Conservation (phyloP, 2,797 vertebrate species). For the Rhyacichthys aspro region DNA sequence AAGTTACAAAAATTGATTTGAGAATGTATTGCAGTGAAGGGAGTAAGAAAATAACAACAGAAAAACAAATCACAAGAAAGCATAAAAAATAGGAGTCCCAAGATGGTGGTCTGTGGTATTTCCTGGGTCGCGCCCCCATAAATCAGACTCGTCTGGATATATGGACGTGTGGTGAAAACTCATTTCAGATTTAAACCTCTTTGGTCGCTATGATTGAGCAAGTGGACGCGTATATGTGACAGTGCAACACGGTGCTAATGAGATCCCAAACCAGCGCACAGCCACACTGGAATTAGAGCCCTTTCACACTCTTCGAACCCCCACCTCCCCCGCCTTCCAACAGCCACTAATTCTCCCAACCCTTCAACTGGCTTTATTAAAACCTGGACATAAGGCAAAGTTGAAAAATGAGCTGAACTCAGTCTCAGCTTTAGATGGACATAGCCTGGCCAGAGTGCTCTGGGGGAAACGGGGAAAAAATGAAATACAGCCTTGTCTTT, state of each 20-base stretch:
- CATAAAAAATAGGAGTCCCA: conserved; percentile 64
- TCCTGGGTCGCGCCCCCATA: conserved; percentile 71
- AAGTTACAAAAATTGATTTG: conserved; percentile 3
- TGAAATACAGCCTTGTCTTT: conserved; percentile 60
- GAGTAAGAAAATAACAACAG: conserved; percentile 58
- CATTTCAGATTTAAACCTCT: conserved; percentile 81
- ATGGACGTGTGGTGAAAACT: conserved; percentile 74
- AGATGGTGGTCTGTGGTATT: conserved; percentile 79
- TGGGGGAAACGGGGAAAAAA: conserved; percentile 48
- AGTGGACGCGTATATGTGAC: conserved; percentile 69
- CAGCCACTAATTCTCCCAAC: conserved; percentile 55
- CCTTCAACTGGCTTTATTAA: conserved; percentile 73
- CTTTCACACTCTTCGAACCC: conserved; percentile 37
- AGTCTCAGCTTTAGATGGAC: conserved; percentile 54
- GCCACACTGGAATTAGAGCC: conserved; percentile 66
- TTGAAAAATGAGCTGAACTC: conserved; percentile 76
- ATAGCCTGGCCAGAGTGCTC: conserved; percentile 20
- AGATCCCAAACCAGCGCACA: conserved; percentile 69
- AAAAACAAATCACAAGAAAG: conserved; percentile 81
- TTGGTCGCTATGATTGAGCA: conserved; percentile 76
- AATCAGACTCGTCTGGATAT: conserved; percentile 68
- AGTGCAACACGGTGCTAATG: conserved; percentile 80
- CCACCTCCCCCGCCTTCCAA: conserved; percentile 24
- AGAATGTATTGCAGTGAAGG: conserved; percentile 64
- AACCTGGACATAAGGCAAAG: conserved; percentile 63